Conservation (phyloP, 1,140 invertebrate genomes). For the Aphidius gifuensis region DNA sequence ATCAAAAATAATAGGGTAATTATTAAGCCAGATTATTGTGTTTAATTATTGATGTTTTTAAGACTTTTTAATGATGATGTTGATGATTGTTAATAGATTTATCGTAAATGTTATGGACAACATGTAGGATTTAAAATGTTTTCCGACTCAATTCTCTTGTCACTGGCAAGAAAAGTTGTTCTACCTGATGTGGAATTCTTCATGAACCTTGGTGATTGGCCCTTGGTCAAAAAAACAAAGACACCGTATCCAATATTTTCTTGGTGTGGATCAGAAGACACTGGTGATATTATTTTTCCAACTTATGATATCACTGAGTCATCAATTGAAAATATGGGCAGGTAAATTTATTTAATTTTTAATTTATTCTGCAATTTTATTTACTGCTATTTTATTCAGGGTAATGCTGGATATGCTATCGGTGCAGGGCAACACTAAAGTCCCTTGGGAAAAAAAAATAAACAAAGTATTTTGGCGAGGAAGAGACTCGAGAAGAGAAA, state of each 20-base stretch:
- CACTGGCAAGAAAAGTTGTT: slow-evolving; percentile 75
- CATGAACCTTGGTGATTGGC: slow-evolving; percentile 95
- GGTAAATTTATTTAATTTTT: slow-evolving; percentile 54
- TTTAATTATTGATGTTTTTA: too few species aligned
- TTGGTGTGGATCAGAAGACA: slow-evolving; percentile 88
- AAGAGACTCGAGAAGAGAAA: slow-evolving; percentile 79
- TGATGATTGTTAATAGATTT: slow-evolving; percentile 56
- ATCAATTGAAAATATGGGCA: slow-evolving; percentile 85
- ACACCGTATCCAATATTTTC: slow-evolving; percentile 83
- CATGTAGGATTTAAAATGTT: slow-evolving; percentile 97
- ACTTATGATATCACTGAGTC: slow-evolving; percentile 95
- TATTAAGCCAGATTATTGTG: not conserved
- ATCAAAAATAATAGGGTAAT: slow-evolving; percentile 77
- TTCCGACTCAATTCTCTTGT: slow-evolving; percentile 83
- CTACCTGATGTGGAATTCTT: slow-evolving; percentile 89
- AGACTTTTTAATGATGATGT: too few species aligned
- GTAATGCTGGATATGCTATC: slow-evolving; percentile 87
- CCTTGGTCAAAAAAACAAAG: slow-evolving; percentile 65
- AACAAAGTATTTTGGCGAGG: slow-evolving; percentile 87
- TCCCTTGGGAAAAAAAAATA: slow-evolving; percentile 72
- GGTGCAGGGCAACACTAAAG: slow-evolving; percentile 75
- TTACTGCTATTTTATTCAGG: slow-evolving; percentile 53
- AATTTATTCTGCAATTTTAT: slow-evolving; percentile 7
- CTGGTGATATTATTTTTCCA: slow-evolving; percentile 87
- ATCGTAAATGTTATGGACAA: slow-evolving; percentile 87